phyloP scores from a whole-genome alignment of 1,140 invertebrate species.

The Aradophagus sp. region DNA sequence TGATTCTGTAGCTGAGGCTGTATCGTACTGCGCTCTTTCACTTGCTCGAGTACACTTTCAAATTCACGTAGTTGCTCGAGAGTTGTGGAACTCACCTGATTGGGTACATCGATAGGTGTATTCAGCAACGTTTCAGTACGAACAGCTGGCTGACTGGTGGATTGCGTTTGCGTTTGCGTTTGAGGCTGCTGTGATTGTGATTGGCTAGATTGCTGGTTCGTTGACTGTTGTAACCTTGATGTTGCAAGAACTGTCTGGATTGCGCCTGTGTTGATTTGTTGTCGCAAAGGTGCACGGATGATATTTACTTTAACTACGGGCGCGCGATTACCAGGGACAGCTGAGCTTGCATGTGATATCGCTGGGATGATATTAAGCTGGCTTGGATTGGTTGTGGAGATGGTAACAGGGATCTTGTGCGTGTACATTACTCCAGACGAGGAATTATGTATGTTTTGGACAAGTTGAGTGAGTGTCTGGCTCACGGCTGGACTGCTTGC shows the following conservation, averaged over 20 bases:
- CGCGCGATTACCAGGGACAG: constrained; percentile 60
- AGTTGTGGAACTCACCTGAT: constrained; percentile 78
- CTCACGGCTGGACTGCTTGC: constrained; percentile 53
- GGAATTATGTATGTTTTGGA: constrained; percentile 66
- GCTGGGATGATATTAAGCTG: constrained; percentile 70
- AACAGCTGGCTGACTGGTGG: constrained; percentile 33
- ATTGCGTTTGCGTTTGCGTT: constrained; percentile 47
- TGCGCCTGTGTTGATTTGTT: constrained; percentile 48
- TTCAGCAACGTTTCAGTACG: constrained; percentile 64
- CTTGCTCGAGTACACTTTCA: constrained; percentile 87
- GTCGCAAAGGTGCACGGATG: constrained; percentile 50
- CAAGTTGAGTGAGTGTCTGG: constrained; percentile 69
- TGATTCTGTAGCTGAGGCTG: constrained; percentile 72
- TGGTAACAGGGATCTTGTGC: constrained; percentile 71
- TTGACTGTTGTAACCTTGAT: constrained; percentile 63
- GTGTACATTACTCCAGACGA: constrained; percentile 71
- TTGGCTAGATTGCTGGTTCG: constrained; percentile 51
- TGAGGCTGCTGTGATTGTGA: constrained; percentile 36
- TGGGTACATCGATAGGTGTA: constrained; percentile 72
- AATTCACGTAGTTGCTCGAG: constrained; percentile 87
- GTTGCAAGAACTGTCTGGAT: constrained; percentile 67
- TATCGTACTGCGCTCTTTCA: constrained; percentile 83
- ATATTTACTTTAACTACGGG: constrained; percentile 71
- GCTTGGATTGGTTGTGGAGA: constrained; percentile 68
- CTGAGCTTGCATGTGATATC: constrained; percentile 67